Base-by-base conservation (phyloP, 2,797 vertebrate species). In the Typhlichthys subterraneus region DNA sequence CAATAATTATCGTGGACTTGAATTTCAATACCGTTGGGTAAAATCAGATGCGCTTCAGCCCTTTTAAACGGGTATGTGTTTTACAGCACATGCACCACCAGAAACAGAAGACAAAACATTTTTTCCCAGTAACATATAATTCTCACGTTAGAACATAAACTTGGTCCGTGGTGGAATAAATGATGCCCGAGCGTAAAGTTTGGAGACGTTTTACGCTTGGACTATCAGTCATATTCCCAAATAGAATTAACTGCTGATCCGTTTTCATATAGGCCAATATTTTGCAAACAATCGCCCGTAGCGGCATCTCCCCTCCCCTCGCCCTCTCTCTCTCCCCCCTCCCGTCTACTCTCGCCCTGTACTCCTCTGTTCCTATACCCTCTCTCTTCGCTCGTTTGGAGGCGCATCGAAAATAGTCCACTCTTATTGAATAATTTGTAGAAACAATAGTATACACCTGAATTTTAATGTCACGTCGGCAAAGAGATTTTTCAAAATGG, bases 391-490 rank as follows among this genome's bases (percentile, higher is more conserved):
- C 63, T 90, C 80, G 82, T 87, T 89, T 83, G 81, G 82, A 79
- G 85, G 76, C 76, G 85, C 85, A 90, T 87, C 87, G 83, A 83
- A 84, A 80, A 85, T 85, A 81, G 78, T 81, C 72, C 72, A 73
- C 78, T 80, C 79, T 67, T 76, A 82, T 67, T 64, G 76, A 65
- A 78, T 89, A 89, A 79, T 77, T 60, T 45, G 72, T 76, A 68
- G 77, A 31, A 54, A 55, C 77, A 29, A 73, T 83, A 81, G 66
- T 73, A 42, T 76, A 72, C 2, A 85, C 77, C 73, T 74, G 76
- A 85, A 87, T 89, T 92, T 93, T 93, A 93, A 94, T 94, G 93
- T 94, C 93, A 89, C 91, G 89, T 78, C 83, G 82, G 86, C 91
- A 87, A 74, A 91, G 81, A 85, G 83, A 75, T 77, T 80, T 85